Base-by-base conservation (phyloP, 2,888 invertebrate genomes). In the Drosophila mimetica region DNA sequence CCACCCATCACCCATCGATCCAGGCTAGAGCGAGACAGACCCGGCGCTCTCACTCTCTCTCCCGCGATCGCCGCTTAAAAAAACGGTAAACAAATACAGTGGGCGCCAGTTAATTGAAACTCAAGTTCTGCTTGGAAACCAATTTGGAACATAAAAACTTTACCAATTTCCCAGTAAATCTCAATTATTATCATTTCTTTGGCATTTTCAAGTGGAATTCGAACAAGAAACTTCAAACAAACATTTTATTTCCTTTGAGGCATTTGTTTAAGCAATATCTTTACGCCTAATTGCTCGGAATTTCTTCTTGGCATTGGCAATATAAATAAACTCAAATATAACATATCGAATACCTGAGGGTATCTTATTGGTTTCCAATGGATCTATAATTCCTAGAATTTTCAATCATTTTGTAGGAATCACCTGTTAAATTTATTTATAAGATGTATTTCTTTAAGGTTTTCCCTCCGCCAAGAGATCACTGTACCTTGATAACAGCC, bases 41-140 rank as follows among this genome's bases (percentile, higher is more conserved):
- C 22, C 63, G 25, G 25, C 39, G 34, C 18, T 28, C 44, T 41
- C 41, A 78, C 57, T 47, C 22, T 16, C 18, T n/a, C 11, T 18
- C 30, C 8, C 18, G 8, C 20, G 28, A 30, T 92, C 61, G 18
- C 11, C 20, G 54, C 55, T 6, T 13, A 39, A 5, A 5, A 14
- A 37, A 61, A 61, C 60, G 60, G 60, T 61, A 61, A 61, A 61
- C 60, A 61, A 61, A 47, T 46, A 61, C 63, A 39, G 60, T 39
- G 46, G 22, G 28, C 46, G 46, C 46, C 44, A 41, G 30, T 6
- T 11, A 20, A 30, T 53, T 30, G 11, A n/a, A 20, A 11, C 18
- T 14, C 1, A 14, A 14, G 9, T 11, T 6, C 28, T 25, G 3
- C n/a, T 14, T 0, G 9, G 25, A 34, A 20, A 25, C n/a, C 11